These are phyloP conservation scores for Thyatira batis DNA, from an alignment of 2,888 invertebrate genomes.

Conservation along the genomic window DNA sequence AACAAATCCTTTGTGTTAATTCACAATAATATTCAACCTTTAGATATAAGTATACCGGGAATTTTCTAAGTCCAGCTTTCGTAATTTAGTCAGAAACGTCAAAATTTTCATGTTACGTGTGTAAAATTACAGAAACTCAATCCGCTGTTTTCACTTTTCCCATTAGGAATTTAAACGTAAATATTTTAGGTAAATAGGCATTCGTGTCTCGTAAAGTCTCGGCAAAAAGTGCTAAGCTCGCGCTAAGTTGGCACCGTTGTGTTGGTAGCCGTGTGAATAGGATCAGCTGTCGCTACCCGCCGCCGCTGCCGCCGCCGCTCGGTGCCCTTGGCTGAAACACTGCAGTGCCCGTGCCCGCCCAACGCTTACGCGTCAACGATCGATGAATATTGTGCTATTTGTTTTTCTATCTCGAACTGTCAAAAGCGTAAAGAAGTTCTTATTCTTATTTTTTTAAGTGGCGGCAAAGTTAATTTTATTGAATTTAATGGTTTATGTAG, in stretches of 20 bases:
- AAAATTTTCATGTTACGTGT: no score
- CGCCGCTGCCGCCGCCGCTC: slow-evolving; percentile 22
- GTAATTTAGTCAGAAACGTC: no score
- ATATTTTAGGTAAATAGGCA: not conserved
- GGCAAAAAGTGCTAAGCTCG: slow-evolving; percentile 11
- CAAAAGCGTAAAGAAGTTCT: not conserved
- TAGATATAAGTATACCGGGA: no score
- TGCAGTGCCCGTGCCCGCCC: slow-evolving; percentile 51
- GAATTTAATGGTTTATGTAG: no score
- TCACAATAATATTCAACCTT: no score
- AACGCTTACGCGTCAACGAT: slow-evolving; percentile 13
- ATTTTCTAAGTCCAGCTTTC: no score
- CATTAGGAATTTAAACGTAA: no score
- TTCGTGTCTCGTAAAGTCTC: no score
- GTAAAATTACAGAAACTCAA: no score
- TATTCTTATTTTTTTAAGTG: not conserved
- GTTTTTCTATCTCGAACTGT: slow-evolving; percentile 1
- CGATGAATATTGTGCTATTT: slow-evolving; percentile 10
- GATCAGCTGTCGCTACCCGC: slow-evolving; percentile 18
- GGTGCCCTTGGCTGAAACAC: slow-evolving; percentile 59
- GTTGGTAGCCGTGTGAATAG: slow-evolving; percentile 29
- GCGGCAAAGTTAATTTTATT: no score
- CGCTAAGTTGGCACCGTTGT: slow-evolving; percentile 10
- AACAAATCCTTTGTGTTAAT: no score
- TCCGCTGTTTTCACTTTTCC: no score